A percentile compares a stretch with the other conserved stretches of the same genome.
phyloP scores from a whole-genome alignment of 2,797 vertebrate genomes.

The Chrosomus eos region DNA sequence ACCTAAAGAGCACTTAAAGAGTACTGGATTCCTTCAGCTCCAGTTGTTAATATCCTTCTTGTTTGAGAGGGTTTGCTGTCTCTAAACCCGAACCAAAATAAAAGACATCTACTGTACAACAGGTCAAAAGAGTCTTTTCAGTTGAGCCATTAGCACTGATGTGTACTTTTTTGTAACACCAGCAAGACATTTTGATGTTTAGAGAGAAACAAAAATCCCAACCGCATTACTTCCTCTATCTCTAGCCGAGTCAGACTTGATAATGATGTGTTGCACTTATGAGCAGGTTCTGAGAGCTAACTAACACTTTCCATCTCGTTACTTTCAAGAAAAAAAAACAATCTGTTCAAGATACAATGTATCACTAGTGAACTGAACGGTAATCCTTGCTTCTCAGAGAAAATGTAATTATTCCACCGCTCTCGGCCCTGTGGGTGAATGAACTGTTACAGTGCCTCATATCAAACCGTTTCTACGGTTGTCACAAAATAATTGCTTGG shows the following conservation, averaged over 20 bases:
- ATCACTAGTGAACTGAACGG: slow-evolving; percentile 32
- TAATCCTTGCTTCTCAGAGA: slow-evolving; percentile 23
- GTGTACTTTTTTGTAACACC: background rate
- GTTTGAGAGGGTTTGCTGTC: slow-evolving; percentile 55
- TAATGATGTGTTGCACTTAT: slow-evolving; percentile 12
- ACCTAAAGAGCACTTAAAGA: slow-evolving; percentile 59
- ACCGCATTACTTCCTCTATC: no score
- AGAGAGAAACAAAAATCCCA: background rate
- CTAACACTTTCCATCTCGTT: slow-evolving; percentile 8
- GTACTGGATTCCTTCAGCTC: slow-evolving; percentile 67
- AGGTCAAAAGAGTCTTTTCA: background rate
- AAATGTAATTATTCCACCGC: slow-evolving; percentile 54
- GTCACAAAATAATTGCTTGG: slow-evolving; percentile 65
- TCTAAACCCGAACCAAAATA: slow-evolving; percentile 44
- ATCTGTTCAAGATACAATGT: slow-evolving; percentile 22
- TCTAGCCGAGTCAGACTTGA: background rate
- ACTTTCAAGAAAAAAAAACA: background rate
- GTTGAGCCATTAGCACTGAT: background rate
- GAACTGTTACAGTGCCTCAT: slow-evolving; percentile 55
- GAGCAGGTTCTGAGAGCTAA: slow-evolving; percentile 24
- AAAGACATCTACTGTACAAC: background rate
- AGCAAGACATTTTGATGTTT: background rate
- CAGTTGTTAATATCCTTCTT: slow-evolving; percentile 62
- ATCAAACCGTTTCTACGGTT: slow-evolving; percentile 54
- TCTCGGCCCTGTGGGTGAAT: slow-evolving; percentile 44